phyloP scores from a whole-genome alignment of 1,140 invertebrate species.

The Calephelis virginiensis region DNA sequence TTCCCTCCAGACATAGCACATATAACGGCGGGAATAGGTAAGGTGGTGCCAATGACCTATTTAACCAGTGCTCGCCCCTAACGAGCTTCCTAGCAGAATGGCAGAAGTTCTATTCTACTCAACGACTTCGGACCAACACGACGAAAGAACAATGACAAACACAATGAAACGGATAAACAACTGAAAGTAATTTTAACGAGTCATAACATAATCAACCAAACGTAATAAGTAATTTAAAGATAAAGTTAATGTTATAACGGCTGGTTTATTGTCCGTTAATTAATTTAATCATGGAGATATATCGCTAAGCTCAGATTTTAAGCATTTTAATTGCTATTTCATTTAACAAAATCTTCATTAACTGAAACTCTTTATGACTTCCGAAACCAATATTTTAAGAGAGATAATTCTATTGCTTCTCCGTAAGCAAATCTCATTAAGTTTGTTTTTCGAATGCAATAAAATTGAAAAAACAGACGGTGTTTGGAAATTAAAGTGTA shows the following conservation, averaged over 20 bases:
- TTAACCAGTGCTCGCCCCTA: too few species aligned
- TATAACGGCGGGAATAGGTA: too few species aligned
- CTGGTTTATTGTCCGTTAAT: slow-evolving; percentile 11
- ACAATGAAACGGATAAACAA: not conserved
- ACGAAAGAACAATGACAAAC: too few species aligned
- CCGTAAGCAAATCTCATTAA: slow-evolving; percentile 34
- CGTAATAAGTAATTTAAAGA: slow-evolving; percentile 8
- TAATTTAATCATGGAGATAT: slow-evolving; percentile 10
- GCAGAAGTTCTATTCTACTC: too few species aligned
- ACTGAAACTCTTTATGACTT: slow-evolving; percentile 42
- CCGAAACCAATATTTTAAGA: slow-evolving; percentile 42
- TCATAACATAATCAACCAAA: not conserved
- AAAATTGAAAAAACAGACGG: too few species aligned
- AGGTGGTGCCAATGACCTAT: too few species aligned
- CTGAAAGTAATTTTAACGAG: not conserved
- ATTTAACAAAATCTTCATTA: slow-evolving; percentile 37
- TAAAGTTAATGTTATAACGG: not conserved
- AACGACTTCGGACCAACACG: too few species aligned
- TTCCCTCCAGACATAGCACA: too few species aligned
- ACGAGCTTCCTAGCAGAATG: too few species aligned
- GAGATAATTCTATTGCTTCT: slow-evolving; percentile 32
- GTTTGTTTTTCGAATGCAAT: slow-evolving; percentile 6
- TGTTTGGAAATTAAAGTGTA: too few species aligned
- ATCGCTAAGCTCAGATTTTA: slow-evolving; percentile 28
- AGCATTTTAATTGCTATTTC: slow-evolving; percentile 36